These are phyloP conservation scores for Cotesia vestalis DNA, from an alignment of 1,140 invertebrate genomes.

Conservation along the genomic window DNA sequence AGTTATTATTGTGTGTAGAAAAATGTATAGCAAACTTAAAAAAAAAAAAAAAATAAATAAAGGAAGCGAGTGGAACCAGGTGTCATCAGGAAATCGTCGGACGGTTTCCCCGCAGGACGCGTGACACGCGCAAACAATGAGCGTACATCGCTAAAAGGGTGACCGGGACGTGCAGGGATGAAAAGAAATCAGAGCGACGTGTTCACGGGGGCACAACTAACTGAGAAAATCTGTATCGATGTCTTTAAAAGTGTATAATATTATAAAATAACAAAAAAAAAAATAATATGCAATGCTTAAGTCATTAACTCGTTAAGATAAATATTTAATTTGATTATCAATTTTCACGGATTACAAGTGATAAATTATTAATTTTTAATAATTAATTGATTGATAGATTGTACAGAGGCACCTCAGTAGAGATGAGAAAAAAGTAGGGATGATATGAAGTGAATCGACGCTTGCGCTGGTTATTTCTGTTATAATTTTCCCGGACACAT, in stretches of 20 bases:
- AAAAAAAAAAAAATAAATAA: not conserved
- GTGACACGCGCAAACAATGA: constrained; percentile 61
- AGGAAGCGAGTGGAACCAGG: constrained; percentile 36
- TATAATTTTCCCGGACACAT: constrained; percentile 44
- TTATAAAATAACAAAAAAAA: too few relatives aligned
- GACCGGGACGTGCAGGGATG: constrained; percentile 23
- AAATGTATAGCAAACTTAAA: not conserved
- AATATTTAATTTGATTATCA: too few relatives aligned
- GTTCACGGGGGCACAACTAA: constrained; percentile 14
- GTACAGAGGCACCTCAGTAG: not conserved
- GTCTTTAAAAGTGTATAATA: not conserved
- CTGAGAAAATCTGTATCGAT: constrained; percentile 17
- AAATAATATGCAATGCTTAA: too few relatives aligned
- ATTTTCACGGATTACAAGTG: too few relatives aligned
- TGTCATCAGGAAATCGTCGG: constrained; percentile 54
- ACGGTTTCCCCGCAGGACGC: constrained; percentile 57
- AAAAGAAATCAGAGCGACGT: constrained; percentile 34
- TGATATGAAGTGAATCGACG: constrained; percentile 43
- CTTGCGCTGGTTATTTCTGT: constrained; percentile 47
- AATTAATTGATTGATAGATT: too few relatives aligned
- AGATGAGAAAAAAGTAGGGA: constrained; percentile 6
- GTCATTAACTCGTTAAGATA: too few relatives aligned
- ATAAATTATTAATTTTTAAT: too few relatives aligned
- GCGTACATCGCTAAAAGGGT: constrained; percentile 38
- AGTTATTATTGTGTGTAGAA: constrained; percentile 6